These are phyloP conservation scores for Clarias laeviceps DNA, from an alignment of 2,797 vertebrate species.

Conservation along the genomic window DNA sequence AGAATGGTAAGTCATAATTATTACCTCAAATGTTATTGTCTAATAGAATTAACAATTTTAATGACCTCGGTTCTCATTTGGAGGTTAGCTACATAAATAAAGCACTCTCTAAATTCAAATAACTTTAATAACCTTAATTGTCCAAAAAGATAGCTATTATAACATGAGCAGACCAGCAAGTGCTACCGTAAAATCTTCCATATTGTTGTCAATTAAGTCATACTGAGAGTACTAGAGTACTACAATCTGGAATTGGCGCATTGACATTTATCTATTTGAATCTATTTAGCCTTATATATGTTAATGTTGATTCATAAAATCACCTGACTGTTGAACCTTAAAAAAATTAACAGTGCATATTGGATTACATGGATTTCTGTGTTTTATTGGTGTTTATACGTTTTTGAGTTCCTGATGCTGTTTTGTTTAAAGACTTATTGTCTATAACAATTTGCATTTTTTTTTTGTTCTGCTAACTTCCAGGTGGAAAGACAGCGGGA, in stretches of 20 bases:
- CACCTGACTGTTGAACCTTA: not conserved
- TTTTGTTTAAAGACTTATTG: too few relatives aligned
- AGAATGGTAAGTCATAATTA: not conserved
- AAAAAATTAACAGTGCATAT: not conserved
- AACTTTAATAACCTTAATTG: too few relatives aligned
- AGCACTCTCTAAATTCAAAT: not conserved
- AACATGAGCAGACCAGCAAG: too few relatives aligned
- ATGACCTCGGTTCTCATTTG: not conserved
- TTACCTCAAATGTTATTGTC: not conserved
- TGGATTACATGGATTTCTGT: not conserved
- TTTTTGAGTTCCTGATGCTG: not conserved
- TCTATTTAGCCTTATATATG: too few relatives aligned
- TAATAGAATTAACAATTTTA: not conserved
- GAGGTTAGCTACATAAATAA: not conserved
- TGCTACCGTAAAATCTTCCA: too few relatives aligned
- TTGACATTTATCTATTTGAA: too few relatives aligned
- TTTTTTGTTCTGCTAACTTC: not conserved
- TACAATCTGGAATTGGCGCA: too few relatives aligned
- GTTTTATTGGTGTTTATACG: not conserved
- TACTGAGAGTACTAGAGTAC: too few relatives aligned
- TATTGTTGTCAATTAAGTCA: too few relatives aligned
- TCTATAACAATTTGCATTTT: not conserved
- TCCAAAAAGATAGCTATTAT: too few relatives aligned
- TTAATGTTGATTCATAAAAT: not conserved
- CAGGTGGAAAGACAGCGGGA: too few relatives aligned